phyloP scores from a whole-genome alignment of 2,888 invertebrate genomes.

The Xanthia icteritia region DNA sequence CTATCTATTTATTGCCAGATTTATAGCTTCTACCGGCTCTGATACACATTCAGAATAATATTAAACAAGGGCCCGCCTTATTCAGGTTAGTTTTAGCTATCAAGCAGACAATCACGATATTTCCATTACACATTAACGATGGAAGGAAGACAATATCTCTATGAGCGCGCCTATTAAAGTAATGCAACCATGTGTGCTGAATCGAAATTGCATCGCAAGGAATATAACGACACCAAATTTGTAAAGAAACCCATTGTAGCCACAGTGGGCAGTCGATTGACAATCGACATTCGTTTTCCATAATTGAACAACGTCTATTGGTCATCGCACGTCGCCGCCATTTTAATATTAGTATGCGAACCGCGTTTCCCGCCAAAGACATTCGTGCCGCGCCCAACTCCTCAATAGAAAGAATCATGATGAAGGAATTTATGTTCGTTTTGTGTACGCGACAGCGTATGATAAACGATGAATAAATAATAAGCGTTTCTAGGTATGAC shows the following conservation, averaged over 20 bases:
- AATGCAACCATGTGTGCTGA: conserved; percentile 67
- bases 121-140: conserved; percentile 63
- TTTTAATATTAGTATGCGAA: conserved; percentile 81
- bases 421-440: conserved; percentile 86
- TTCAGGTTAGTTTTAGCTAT: conserved; percentile 59
- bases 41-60: conserved; percentile 52
- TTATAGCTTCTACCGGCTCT: conserved; percentile 40
- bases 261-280: conserved; percentile 75
- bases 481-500: conserved; percentile 74
- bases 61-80: conserved; percentile 41
- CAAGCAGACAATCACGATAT: conserved; percentile 65
- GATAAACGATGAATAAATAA: conserved; percentile 85
- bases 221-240: conserved; percentile 77
- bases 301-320: conserved; percentile 75
- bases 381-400: conserved; percentile 86
- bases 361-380: conserved; percentile 85
- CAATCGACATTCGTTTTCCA: conserved; percentile 79
- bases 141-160: conserved; percentile 67
- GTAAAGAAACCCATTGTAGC: conserved; percentile 82
- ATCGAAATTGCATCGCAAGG: conserved; percentile 69
- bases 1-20: conserved; percentile 33
- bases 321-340: conserved; percentile 78
- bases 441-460: conserved; percentile 74
- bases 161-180: conserved; percentile 65
- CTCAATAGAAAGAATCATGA: conserved; percentile 88